These are phyloP conservation scores for Noturus placidus DNA, from an alignment of 2,113 vertebrate species.

Conservation along the genomic window DNA sequence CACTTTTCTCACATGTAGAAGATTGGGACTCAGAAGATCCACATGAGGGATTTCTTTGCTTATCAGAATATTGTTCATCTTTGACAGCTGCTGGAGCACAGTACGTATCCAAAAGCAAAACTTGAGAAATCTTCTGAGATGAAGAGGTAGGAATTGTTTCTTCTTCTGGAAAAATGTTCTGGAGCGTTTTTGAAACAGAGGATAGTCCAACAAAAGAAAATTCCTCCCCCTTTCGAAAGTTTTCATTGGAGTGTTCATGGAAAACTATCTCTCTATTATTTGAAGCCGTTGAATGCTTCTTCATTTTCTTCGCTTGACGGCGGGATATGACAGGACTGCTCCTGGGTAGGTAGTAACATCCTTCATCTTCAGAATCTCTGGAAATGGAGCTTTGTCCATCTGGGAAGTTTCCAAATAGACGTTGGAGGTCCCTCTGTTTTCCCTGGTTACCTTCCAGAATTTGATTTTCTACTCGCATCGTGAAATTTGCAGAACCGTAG, in stretches of 20 bases:
- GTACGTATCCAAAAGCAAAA: background rate
- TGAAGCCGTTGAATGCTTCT: background rate
- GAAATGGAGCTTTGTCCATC: background rate
- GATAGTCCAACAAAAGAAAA: background rate
- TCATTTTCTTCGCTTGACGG: background rate
- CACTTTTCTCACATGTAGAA: background rate
- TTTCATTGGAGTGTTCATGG: background rate
- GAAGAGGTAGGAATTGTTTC: background rate
- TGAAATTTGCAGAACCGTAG: background rate
- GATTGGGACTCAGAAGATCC: background rate
- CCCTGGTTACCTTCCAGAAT: background rate
- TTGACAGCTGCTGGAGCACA: background rate
- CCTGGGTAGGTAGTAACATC: constrained; percentile 49
- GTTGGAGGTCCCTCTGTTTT: background rate
- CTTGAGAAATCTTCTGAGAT: background rate
- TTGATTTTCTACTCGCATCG: background rate
- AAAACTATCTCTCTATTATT: background rate
- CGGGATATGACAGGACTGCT: constrained; percentile 66
- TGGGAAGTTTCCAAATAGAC: background rate
- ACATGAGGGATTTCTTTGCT: background rate
- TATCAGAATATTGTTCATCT: background rate
- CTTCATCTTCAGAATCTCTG: background rate
- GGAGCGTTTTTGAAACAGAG: background rate
- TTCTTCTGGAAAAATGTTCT: background rate
- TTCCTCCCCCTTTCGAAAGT: background rate